phyloP scores from a whole-genome alignment of 2,797 vertebrate genomes.

The Urosaurus nigricauda region DNA sequence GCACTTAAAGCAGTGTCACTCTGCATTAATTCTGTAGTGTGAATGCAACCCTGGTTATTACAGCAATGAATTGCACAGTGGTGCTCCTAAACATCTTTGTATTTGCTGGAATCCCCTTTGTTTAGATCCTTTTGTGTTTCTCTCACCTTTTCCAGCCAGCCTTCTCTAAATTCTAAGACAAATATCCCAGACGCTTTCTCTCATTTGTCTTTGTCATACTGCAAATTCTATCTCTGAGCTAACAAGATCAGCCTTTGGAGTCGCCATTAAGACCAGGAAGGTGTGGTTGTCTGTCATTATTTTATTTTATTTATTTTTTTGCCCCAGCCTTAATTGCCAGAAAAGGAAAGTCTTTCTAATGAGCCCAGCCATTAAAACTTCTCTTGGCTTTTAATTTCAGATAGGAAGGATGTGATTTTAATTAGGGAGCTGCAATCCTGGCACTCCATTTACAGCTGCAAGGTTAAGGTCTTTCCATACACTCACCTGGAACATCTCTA shows the following conservation, averaged over 20 bases:
- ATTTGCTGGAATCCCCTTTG: constrained; percentile 69
- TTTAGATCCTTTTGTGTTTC: constrained; percentile 80
- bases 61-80: neutral
- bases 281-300: constrained; percentile 84
- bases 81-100: constrained; percentile 70
- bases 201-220: constrained; percentile 58
- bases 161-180: constrained; percentile 82
- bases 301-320: constrained; percentile 51
- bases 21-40: too few species aligned
- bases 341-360: constrained; percentile 83
- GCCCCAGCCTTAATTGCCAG: constrained; percentile 81
- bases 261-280: constrained; percentile 83
- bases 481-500: constrained; percentile 45
- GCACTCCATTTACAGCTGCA: constrained; percentile 72
- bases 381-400: constrained; percentile 77
- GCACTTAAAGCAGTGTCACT: too few species aligned
- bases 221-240: constrained; percentile 80
- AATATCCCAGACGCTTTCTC: constrained; percentile 82
- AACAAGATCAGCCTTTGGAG: constrained; percentile 84
- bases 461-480: constrained; percentile 53
- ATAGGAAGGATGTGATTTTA: constrained; percentile 80
- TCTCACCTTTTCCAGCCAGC: constrained; percentile 82
- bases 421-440: constrained; percentile 79
- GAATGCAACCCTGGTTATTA: neutral
- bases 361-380: constrained; percentile 84